A percentile compares a stretch with the other conserved stretches of the same genome.
phyloP scores from a whole-genome alignment of 1,140 invertebrate genomes.

The Catajapyx aquilonaris region DNA sequence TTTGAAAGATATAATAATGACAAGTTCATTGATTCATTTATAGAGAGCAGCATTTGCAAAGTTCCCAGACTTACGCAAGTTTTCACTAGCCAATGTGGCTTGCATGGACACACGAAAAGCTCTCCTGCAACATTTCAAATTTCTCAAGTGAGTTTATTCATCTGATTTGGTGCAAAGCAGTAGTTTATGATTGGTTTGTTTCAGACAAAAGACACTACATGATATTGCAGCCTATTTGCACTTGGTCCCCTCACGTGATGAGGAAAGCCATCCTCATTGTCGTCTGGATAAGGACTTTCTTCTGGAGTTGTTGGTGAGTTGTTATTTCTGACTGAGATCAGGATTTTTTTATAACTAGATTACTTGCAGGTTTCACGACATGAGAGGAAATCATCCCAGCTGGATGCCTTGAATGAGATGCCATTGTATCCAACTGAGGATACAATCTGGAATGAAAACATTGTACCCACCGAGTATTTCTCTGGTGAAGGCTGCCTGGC shows the following conservation, averaged over 20 bases:
- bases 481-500: constrained; percentile 87
- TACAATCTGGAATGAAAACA: constrained; percentile 98
- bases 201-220: constrained; percentile 53
- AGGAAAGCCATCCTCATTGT: constrained; percentile 40
- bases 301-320: constrained; percentile 54
- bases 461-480: constrained; percentile 94
- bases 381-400: constrained; percentile 71
- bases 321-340: too few relatives aligned
- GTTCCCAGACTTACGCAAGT: constrained; percentile 65
- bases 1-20: too few relatives aligned
- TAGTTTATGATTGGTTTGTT: constrained; percentile 16
- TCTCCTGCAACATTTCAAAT: constrained; percentile 67
- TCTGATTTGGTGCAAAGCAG: not conserved
- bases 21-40: constrained; percentile 17
- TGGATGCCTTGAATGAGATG: constrained; percentile 92
- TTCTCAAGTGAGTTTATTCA: constrained; percentile 34
- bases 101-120: constrained; percentile 73
- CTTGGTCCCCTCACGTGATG: constrained; percentile 54
- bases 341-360: too few relatives aligned
- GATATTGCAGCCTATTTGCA: constrained; percentile 69
- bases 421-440: constrained; percentile 95
- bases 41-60: constrained; percentile 84
- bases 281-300: constrained; percentile 58
- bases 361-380: constrained; percentile 68
- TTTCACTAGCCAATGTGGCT: constrained; percentile 82